phyloP scores from a whole-genome alignment of 2,113 vertebrate species.

The Hippolais icterina region DNA sequence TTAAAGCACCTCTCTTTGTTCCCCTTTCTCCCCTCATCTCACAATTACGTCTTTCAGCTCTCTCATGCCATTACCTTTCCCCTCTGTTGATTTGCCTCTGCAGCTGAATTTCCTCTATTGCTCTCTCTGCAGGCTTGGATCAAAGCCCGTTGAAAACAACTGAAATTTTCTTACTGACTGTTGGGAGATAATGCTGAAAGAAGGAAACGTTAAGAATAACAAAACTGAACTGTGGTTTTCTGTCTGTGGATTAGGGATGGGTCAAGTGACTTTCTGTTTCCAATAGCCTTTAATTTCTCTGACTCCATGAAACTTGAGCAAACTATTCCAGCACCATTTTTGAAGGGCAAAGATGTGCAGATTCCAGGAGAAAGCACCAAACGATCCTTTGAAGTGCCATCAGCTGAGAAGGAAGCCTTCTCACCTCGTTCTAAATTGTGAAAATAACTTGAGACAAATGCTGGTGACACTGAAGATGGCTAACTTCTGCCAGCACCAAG shows the following conservation, averaged over 20 bases:
- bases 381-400: not conserved
- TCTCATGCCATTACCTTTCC: slow-evolving; percentile 6
- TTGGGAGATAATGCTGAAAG: not conserved
- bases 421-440: not conserved
- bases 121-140: slow-evolving; percentile 28
- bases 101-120: not conserved
- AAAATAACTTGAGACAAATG: not conserved
- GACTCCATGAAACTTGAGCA: not conserved
- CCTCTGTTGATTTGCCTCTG: slow-evolving; percentile 22
- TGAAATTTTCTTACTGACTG: not conserved
- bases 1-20: not conserved
- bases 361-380: not conserved
- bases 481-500: not conserved
- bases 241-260: not conserved
- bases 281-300: not conserved
- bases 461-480: not conserved
- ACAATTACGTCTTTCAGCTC: not conserved
- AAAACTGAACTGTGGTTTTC: not conserved
- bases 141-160: slow-evolving; percentile 28
- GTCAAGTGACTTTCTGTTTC: not conserved
- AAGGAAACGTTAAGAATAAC: not conserved
- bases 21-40: not conserved
- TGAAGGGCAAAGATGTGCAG: not conserved
- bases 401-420: not conserved
- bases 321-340: not conserved